Evolutionary conservation across 1,140 invertebrate species (phyloP).

Genomic region (Melipona quadrifasciata): DNA sequence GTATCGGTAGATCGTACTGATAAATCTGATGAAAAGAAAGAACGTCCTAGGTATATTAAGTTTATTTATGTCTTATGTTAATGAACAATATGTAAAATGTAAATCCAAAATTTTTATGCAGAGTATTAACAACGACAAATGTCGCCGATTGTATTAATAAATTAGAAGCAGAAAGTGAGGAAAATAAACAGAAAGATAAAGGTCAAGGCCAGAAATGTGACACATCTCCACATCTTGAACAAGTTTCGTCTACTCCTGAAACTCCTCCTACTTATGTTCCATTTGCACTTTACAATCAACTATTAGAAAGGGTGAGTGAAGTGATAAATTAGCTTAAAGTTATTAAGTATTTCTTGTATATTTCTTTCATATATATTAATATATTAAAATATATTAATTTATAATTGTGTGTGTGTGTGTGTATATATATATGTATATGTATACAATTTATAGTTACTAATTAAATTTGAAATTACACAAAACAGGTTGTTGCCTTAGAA

Average conservation of each 20-base stretch:
- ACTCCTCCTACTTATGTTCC: slow-evolving; percentile 74
- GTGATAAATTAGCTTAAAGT: background rate
- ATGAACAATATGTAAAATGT: background rate
- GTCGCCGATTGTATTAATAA: slow-evolving; percentile 61
- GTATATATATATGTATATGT: no score
- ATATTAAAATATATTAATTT: background rate
- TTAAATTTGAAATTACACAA: slow-evolving; percentile 33
- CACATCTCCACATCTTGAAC: slow-evolving; percentile 48
- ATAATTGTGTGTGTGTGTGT: background rate
- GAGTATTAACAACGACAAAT: slow-evolving; percentile 44
- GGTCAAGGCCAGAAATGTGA: slow-evolving; percentile 63
- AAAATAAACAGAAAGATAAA: slow-evolving; percentile 71
- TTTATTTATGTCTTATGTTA: background rate
- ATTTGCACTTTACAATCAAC: slow-evolving; percentile 77
- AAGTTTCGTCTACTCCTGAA: slow-evolving; percentile 57
- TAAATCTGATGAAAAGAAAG: slow-evolving; percentile 73
- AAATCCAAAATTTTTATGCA: background rate
- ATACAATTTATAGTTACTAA: slow-evolving; percentile 21
- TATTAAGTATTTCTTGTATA: slow-evolving; percentile 1
- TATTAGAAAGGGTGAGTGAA: slow-evolving; percentile 76
- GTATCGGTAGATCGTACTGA: slow-evolving; percentile 70
- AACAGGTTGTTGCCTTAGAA: slow-evolving; percentile 75
- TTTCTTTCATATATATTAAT: no score
- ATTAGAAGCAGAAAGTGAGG: slow-evolving; percentile 67
- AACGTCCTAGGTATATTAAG: slow-evolving; percentile 54